phyloP scores from a whole-genome alignment of 2,888 invertebrate genomes.

The Hypena proboscidalis region DNA sequence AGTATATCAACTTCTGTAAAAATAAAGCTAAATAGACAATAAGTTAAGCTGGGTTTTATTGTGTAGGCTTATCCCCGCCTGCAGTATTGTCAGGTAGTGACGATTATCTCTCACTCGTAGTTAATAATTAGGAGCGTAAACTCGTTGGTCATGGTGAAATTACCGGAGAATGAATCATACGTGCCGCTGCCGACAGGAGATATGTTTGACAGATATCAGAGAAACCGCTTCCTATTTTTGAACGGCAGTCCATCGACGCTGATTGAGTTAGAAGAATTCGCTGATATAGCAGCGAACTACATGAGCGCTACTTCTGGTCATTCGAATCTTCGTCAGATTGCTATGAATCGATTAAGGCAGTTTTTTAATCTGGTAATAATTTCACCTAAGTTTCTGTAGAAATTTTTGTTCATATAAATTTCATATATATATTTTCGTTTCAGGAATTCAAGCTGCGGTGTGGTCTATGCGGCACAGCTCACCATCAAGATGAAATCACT shows the following conservation, averaged over 20 bases:
- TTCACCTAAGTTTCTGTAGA: not conserved
- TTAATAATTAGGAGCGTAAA: slow-evolving; percentile 16
- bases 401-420: not conserved
- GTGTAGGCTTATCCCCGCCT: slow-evolving; percentile 7
- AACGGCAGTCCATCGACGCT: slow-evolving; percentile 17
- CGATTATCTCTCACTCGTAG: slow-evolving; percentile 22
- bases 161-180: slow-evolving; percentile 24
- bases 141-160: slow-evolving; percentile 35
- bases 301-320: slow-evolving; percentile 17
- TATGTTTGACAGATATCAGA: slow-evolving; percentile 7
- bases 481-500: slow-evolving; percentile 54
- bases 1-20: slow-evolving; percentile 25
- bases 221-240: slow-evolving; percentile 4
- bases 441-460: slow-evolving; percentile 58
- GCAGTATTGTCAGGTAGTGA: slow-evolving; percentile 15
- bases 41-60: slow-evolving; percentile 15
- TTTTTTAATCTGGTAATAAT: slow-evolving; percentile 45
- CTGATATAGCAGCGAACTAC: slow-evolving; percentile 27
- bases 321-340: slow-evolving; percentile 28
- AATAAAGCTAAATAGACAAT: slow-evolving; percentile 39
- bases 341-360: slow-evolving; percentile 44
- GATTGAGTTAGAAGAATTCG: slow-evolving; percentile 40
- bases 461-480: slow-evolving; percentile 44
- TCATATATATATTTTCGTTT: slow-evolving; percentile 19
- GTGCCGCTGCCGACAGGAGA: slow-evolving; percentile 9